phyloP scores from a whole-genome alignment of 2,113 vertebrate genomes.

The Paedocypris sp. region DNA sequence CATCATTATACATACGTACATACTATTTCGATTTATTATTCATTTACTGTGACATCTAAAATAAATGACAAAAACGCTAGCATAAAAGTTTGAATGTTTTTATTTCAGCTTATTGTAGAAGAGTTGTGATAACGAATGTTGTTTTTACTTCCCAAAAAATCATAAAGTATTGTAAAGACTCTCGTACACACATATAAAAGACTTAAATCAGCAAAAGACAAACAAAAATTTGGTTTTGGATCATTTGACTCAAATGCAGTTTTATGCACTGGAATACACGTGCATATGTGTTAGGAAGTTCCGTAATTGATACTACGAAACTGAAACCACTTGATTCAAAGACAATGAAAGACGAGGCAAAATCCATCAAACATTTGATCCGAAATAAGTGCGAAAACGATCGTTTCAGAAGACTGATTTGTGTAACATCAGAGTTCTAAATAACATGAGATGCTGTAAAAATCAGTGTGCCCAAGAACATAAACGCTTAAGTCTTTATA shows the following conservation, averaged over 20 bases:
- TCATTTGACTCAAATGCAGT: constrained; percentile 21
- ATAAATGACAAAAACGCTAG: too few relatives aligned
- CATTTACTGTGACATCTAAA: too few relatives aligned
- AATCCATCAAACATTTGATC: constrained; percentile 48
- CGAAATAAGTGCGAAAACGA: constrained; percentile 18
- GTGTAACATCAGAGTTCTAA: constrained; percentile 21
- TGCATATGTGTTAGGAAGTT: constrained; percentile 30
- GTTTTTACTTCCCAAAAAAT: too few relatives aligned
- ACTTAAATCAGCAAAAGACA: too few relatives aligned
- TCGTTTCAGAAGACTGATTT: constrained; percentile 24
- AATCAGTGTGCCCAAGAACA: background rate
- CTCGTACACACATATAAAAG: too few relatives aligned
- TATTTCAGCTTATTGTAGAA: too few relatives aligned
- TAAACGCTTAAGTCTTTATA: too few relatives aligned
- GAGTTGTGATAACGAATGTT: too few relatives aligned
- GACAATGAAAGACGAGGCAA: constrained; percentile 41
- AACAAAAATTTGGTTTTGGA: constrained; percentile 15
- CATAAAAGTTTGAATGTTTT: too few relatives aligned
- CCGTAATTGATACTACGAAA: constrained; percentile 58
- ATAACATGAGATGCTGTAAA: constrained; percentile 17
- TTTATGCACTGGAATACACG: constrained; percentile 35
- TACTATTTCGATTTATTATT: too few relatives aligned
- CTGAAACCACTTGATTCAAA: constrained; percentile 45
- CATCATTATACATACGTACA: background rate
- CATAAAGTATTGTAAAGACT: too few relatives aligned